Conservation (phyloP, 2,797 vertebrate genomes). For the Scleropages formosus region DNA sequence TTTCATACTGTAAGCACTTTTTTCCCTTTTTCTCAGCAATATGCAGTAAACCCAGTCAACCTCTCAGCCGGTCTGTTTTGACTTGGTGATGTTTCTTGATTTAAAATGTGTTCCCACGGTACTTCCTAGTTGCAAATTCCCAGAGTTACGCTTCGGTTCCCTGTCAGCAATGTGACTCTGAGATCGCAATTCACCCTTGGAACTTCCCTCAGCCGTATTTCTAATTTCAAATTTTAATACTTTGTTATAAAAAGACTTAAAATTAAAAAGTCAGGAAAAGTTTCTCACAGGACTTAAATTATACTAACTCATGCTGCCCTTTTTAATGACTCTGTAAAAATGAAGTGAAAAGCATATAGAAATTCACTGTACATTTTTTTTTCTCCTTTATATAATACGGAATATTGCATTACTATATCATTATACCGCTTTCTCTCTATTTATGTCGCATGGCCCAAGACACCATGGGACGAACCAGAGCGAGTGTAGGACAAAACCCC, state of each 20-base stretch:
- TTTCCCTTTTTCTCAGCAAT: conserved; percentile 3
- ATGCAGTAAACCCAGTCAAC: background rate
- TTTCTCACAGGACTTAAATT: no score
- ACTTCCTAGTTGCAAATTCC: background rate
- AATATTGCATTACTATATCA: no score
- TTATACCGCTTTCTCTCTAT: no score
- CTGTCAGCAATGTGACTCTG: conserved; percentile 14
- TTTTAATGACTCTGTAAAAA: no score
- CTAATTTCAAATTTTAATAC: background rate
- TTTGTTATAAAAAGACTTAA: background rate
- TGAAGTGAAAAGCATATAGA: no score
- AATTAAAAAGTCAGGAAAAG: background rate
- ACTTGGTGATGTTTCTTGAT: background rate
- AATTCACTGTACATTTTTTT: no score
- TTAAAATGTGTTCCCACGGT: background rate
- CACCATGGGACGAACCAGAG: no score
- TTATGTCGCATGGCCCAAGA: no score
- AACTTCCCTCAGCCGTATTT: background rate
- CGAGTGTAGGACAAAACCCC: no score
- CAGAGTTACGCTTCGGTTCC: background rate
- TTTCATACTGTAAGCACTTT: background rate
- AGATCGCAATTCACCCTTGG: background rate
- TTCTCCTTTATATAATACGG: no score
- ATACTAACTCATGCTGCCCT: no score
- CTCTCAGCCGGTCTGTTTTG: background rate